Evolutionary conservation across 2,113 vertebrate genomes (phyloP), one percentile per base, ranked within the genome.

Genomic region (Bos indicus): DNA sequence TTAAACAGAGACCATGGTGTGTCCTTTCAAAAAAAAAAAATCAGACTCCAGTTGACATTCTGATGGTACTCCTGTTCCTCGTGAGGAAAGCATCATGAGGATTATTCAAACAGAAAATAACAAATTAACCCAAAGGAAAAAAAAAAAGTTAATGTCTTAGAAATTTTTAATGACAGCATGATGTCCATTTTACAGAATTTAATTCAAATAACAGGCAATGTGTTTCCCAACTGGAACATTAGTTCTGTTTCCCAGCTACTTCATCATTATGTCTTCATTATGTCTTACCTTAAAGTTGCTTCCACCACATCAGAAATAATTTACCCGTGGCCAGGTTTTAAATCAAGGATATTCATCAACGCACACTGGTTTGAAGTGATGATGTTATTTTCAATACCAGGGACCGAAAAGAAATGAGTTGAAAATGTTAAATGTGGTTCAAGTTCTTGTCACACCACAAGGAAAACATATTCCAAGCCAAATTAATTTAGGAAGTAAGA

Each of bases 311-410:
- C 81, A 93, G 85, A 98, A 98, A 97, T 60, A 95, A 92, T 95
- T 97, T 86, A 83, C 80, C 74, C 94, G 89, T 78, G 88, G 48
- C 86, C 59, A 97, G 60, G 43, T 97, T 98, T 98, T 95, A 98
- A 96, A 94, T 86, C 87, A 78, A 94, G 48, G 26, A 59, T 89
- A 92, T 84, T 56, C 54, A 86, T 92, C 96, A 92, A 5, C 3
- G 0, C 40, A n/a, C 13, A 33, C 94, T 95, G 87, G 26, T 51
- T 94, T 94, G 93, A 93, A 91, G 64, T 25, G 82, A 97, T 74
- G 86, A 85, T 26, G 81, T 88, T 59, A 40, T 93, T 97, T 98
- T 64, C 95, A 97, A 97, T 81, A 81, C 2, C 7, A 11, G 30
- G 25, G 51, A 60, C 84, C 62, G 8, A 88, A 67, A 87, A 33